Base-by-base conservation (phyloP, 2,888 invertebrate genomes). In the Lepas anatifera region DNA sequence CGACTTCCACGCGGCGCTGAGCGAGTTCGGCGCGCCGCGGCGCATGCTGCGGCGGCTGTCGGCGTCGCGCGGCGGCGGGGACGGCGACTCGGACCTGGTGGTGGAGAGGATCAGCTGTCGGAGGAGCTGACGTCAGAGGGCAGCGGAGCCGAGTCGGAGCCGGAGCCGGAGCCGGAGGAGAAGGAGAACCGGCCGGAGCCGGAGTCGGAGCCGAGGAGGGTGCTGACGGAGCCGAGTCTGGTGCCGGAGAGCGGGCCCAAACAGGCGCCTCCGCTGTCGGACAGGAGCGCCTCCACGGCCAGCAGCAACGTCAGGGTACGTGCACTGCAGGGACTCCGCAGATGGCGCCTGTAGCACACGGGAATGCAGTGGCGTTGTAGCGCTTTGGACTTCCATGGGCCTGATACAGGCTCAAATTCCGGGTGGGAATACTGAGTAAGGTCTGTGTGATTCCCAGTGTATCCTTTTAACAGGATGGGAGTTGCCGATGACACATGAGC, bases 1-100 rank as follows among this genome's bases (percentile, higher is more conserved):
- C 32, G 58, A 58, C 58, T 58, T 58, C 35, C 58, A 32, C 18
- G 58, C 58, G 58, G 58, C 58, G 32, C 58, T 58, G 58, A 18
- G 32, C 32, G 32, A 25, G 32, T 11, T 11, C 4, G 58, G 32
- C n/a, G 11, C 2, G 29, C 1, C n/a, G 25, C 13, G 18, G 4
- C 58, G 58, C 2, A 22, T 22, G 4, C 22, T 11, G 32, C 16
- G 13, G 32, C 22, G 16, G 32, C 58, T 18, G 58, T 8, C 22
- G 58, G 18, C 29, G 16, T 25, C 48, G 29, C 1, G 13, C 25
- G 3, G 29, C 13, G 29, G 52, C 16, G 29, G 16, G 29, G 52
- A 6, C 10, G 29, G 3, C 27, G 11, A 16, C 35, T 1, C 35
- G 35, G 58, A 32, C 35, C 0, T 8, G 35, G 32, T 25, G 58